Conservation (phyloP, 2,113 vertebrate genomes). For the Calonectris borealis region DNA sequence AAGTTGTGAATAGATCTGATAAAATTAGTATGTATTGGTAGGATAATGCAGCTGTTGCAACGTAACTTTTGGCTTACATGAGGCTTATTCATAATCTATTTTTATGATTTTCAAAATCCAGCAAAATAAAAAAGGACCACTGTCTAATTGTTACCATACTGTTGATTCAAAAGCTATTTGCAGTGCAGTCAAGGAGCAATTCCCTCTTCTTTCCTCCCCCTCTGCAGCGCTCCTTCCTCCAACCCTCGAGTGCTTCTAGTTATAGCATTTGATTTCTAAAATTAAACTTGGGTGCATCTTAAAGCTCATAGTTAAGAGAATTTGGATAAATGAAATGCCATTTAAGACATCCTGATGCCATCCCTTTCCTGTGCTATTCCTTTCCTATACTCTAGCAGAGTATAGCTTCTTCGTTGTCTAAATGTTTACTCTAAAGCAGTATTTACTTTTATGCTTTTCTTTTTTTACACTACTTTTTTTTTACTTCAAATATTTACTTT, state of each 20-base stretch:
- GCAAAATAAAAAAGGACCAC: slow-evolving; percentile 49
- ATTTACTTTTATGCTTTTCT: background rate
- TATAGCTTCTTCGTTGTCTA: background rate
- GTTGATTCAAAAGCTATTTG: slow-evolving; percentile 46
- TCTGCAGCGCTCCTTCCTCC: background rate
- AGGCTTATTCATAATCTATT: slow-evolving; percentile 62
- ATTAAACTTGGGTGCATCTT: background rate
- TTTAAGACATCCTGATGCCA: background rate
- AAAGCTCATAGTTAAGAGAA: background rate
- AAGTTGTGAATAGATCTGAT: slow-evolving; percentile 49
- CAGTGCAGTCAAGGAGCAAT: background rate
- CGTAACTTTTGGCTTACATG: slow-evolving; percentile 39
- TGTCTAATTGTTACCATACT: slow-evolving; percentile 58
- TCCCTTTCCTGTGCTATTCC: background rate
- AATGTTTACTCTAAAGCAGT: background rate
- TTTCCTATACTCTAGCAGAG: background rate
- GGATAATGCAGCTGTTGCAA: slow-evolving; percentile 51
- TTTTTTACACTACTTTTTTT: background rate
- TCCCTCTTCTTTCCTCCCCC: background rate
- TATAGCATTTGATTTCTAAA: slow-evolving; percentile 29
- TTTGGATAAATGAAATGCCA: background rate
- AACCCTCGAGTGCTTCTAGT: background rate
- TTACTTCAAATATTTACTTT: background rate
- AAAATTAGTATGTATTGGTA: slow-evolving; percentile 20
- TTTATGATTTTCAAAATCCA: slow-evolving; percentile 57